A percentile compares a stretch with the other conserved stretches of the same genome.
Conservation (phyloP, 2,888 invertebrate species). For the Atethmia centrago region DNA sequence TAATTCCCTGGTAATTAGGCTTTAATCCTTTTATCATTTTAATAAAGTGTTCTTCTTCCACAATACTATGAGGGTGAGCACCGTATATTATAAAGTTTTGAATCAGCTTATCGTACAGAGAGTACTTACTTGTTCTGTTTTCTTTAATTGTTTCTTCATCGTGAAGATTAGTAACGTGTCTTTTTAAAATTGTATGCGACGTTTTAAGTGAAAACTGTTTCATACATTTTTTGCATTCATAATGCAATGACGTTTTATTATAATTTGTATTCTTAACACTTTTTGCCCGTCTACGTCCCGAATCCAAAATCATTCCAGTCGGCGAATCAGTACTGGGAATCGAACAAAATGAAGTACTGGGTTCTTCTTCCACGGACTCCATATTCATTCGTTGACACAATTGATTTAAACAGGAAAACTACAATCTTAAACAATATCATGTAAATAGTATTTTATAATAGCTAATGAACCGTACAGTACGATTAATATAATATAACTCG, state of each 20-base stretch:
- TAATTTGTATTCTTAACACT: neutral
- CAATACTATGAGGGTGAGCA: neutral
- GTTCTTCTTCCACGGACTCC: too few relatives aligned
- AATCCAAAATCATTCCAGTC: too few relatives aligned
- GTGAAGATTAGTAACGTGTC: neutral
- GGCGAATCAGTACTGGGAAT: too few relatives aligned
- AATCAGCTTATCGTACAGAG: neutral
- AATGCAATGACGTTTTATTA: neutral
- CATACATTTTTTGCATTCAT: neutral
- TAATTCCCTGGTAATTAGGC: neutral
- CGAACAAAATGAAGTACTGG: too few relatives aligned
- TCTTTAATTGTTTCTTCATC: neutral
- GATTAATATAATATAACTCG: too few relatives aligned
- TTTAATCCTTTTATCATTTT: conserved; percentile 2
- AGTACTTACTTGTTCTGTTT: neutral
- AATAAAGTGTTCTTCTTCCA: neutral
- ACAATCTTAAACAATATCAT: too few relatives aligned
- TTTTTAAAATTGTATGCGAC: conserved; percentile 1
- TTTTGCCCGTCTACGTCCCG: too few relatives aligned
- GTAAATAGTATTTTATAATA: too few relatives aligned
- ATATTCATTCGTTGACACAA: too few relatives aligned
- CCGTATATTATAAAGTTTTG: neutral
- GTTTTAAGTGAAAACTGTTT: conserved; percentile 8
- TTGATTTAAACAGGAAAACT: neutral
- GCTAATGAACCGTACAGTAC: too few relatives aligned